A percentile compares a stretch with the other conserved stretches of the same genome.
phyloP scores from a whole-genome alignment of 2,797 vertebrate species.

The Hapalemur alaotrensis region DNA sequence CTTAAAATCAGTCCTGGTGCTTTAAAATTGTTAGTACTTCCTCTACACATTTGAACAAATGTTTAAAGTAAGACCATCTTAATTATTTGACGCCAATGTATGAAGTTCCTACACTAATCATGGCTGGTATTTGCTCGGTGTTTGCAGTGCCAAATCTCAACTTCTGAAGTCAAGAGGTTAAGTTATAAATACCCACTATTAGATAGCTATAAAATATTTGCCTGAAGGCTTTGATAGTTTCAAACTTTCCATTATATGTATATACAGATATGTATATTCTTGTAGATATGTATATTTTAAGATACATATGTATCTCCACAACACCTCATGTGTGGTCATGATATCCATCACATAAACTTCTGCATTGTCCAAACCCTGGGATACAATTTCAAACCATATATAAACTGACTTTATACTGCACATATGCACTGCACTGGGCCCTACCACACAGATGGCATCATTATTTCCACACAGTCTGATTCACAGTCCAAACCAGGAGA shows the following conservation, averaged over 20 bases:
- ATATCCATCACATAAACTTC: constrained; percentile 75
- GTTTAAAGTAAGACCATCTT: constrained; percentile 55
- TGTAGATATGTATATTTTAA: constrained; percentile 74
- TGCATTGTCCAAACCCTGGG: constrained; percentile 75
- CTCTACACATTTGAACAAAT: constrained; percentile 46
- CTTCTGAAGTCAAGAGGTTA: constrained; percentile 64
- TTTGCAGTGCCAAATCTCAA: constrained; percentile 45
- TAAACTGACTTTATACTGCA: constrained; percentile 73
- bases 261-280: constrained; percentile 70
- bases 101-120: constrained; percentile 35
- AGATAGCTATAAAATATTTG: constrained; percentile 71
- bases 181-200: constrained; percentile 65
- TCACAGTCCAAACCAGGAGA: constrained; percentile 51
- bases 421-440: constrained; percentile 46
- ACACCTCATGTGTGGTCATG: constrained; percentile 77
- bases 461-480: constrained; percentile 67
- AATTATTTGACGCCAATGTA: neutral
- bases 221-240: constrained; percentile 69
- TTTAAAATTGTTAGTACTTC: constrained; percentile 51
- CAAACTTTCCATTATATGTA: constrained; percentile 52
- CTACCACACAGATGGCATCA: constrained; percentile 47
- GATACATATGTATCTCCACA: constrained; percentile 70
- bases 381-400: constrained; percentile 74
- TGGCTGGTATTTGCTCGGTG: constrained; percentile 36
- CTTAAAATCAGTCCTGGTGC: neutral